Conservation (phyloP, 2,113 vertebrate species). For the Promerops cafer region DNA sequence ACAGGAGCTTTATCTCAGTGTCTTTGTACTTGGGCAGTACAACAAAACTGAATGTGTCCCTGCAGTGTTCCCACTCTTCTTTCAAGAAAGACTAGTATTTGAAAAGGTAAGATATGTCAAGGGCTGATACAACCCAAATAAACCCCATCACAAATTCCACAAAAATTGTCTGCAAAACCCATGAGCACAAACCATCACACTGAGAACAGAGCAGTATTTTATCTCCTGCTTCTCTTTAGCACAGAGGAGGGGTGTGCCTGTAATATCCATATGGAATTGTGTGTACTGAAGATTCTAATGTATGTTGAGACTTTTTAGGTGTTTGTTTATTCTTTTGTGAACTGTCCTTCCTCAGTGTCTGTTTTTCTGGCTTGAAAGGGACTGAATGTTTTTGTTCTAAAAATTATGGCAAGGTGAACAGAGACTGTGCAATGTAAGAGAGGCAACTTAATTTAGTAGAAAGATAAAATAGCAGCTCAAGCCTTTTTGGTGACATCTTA, state of each 20-base stretch:
- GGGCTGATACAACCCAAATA: background rate
- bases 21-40: constrained; percentile 86
- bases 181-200: background rate
- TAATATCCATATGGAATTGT: background rate
- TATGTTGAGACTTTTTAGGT: background rate
- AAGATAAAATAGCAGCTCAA: background rate
- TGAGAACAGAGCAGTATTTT: background rate
- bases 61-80: constrained; percentile 82
- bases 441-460: constrained; percentile 11
- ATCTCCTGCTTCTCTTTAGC: background rate
- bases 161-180: background rate
- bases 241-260: background rate
- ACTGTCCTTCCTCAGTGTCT: background rate
- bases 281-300: background rate
- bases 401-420: background rate
- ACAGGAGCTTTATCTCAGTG: constrained; percentile 83
- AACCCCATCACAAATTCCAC: background rate
- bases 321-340: background rate
- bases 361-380: background rate
- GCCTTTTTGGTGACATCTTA: constrained; percentile 34
- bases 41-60: constrained; percentile 81
- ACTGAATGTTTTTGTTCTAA: background rate
- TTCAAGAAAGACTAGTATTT: constrained; percentile 87
- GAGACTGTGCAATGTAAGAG: background rate
- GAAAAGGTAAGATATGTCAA: constrained; percentile 80